Percentiles rank a stretch among this genome's conserved stretches.
These are phyloP conservation scores for Hexactinellida sp. DNA, from an alignment of 37 sponge, comb jelly and placozoan genomes.

Conservation along the genomic window DNA sequence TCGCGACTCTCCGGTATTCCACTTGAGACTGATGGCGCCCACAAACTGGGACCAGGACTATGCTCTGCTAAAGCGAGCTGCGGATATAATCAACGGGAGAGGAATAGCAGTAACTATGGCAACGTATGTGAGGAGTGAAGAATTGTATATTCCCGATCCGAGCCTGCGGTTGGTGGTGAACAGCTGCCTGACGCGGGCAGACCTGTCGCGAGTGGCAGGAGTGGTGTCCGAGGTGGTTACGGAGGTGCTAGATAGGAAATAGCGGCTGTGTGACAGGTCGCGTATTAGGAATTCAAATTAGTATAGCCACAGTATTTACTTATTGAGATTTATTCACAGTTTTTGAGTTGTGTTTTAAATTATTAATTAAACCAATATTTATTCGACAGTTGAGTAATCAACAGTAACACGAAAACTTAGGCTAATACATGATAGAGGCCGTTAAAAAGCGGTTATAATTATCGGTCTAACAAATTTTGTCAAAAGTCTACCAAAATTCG, in stretches of 20 bases:
- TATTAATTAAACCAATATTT: no score
- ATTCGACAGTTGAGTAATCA: no score
- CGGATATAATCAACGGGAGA: not conserved
- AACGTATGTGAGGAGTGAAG: not conserved
- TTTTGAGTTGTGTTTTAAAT: not conserved
- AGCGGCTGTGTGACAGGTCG: not conserved
- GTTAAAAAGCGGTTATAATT: no score
- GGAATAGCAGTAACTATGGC: not conserved
- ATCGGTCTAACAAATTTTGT: no score
- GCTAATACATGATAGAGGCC: no score
- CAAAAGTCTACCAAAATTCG: no score
- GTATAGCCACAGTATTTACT: not conserved
- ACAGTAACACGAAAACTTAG: no score
- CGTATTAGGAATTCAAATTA: not conserved
- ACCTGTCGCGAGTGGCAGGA: not conserved
- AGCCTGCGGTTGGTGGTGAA: not conserved
- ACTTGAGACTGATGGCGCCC: slow-evolving; percentile 34
- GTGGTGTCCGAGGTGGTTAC: not conserved
- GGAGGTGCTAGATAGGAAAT: not conserved
- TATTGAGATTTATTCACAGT: not conserved
- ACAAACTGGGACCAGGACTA: slow-evolving; percentile 27
- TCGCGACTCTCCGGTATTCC: slow-evolving; percentile 51
- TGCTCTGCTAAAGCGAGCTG: slow-evolving; percentile 37
- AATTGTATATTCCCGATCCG: not conserved
- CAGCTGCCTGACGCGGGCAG: not conserved